Conservation (phyloP, 2,113 vertebrate genomes). For the Aegypius monachus region DNA sequence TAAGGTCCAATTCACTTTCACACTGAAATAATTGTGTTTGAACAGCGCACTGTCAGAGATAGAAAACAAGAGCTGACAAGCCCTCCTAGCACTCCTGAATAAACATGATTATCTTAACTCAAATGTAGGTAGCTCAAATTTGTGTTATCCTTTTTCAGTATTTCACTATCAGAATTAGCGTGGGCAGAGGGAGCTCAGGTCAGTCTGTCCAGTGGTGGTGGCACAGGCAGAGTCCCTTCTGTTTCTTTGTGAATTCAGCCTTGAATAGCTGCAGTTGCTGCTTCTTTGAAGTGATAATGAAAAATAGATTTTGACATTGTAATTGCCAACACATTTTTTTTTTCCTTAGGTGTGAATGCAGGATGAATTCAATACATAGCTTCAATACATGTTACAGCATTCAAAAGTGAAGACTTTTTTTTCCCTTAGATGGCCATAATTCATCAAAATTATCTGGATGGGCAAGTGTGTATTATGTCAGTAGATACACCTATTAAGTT, state of each 20-base stretch:
- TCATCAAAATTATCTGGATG: not conserved
- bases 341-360: not conserved
- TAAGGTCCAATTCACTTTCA: not conserved
- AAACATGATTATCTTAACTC: not conserved
- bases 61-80: not conserved
- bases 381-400: not conserved
- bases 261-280: not conserved
- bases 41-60: not conserved
- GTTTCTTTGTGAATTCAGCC: not conserved
- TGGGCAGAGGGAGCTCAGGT: not conserved
- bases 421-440: not conserved
- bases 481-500: not conserved
- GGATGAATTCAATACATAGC: not conserved
- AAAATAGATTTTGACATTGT: not conserved
- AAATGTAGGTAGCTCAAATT: not conserved
- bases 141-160: not conserved
- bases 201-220: not conserved
- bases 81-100: not conserved
- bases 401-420: not conserved
- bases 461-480: not conserved
- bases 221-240: not conserved
- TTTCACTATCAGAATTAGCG: not conserved
- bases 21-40: not conserved
- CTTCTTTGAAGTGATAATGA: not conserved
- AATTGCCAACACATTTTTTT: not conserved